Evolutionary conservation across 2,113 vertebrate species (phyloP).

Genomic region (Cinclus mexicanus): DNA sequence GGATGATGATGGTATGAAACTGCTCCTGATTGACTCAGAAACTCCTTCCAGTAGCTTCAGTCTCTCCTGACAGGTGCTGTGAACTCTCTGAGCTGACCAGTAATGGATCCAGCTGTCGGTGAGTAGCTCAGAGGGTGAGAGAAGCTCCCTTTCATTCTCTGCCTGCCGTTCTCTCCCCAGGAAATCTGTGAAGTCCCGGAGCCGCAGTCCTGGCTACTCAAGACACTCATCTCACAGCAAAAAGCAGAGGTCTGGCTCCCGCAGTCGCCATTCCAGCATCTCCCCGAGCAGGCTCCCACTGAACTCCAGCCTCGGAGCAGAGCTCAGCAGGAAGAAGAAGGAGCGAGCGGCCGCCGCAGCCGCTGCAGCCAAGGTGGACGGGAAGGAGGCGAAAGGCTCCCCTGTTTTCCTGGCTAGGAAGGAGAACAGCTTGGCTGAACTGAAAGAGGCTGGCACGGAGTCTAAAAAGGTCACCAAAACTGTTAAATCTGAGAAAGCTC

Average conservation of each 20-base stretch:
- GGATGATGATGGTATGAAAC: not conserved
- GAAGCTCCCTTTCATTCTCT: not conserved
- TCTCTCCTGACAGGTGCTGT: not conserved
- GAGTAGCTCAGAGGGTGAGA: not conserved
- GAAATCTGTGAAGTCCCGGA: conserved; percentile 91
- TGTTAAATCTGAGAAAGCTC: conserved; percentile 72
- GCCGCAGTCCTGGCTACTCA: conserved; percentile 87
- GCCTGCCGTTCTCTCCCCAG: conserved; percentile 57
- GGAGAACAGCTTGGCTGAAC: conserved; percentile 75
- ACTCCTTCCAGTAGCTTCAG: not conserved
- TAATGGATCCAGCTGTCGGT: fast-evolving
- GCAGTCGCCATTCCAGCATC: conserved; percentile 88
- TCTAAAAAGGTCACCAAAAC: conserved; percentile 74
- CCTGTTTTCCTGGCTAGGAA: conserved; percentile 70
- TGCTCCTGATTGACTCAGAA: not conserved
- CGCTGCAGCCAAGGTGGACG: conserved; percentile 83
- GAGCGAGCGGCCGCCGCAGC: conserved; percentile 89
- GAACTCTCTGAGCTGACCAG: not conserved
- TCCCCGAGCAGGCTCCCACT: conserved; percentile 88
- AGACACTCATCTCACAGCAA: conserved; percentile 91
- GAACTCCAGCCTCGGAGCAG: conserved; percentile 93
- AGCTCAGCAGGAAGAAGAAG: conserved; percentile 93
- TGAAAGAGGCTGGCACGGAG: conserved; percentile 68
- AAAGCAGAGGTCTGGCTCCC: conserved; percentile 87
- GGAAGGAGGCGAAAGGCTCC: conserved; percentile 76